Evolutionary conservation across 1,140 invertebrate species (phyloP).

Genomic region (Antheraea pernyi): DNA sequence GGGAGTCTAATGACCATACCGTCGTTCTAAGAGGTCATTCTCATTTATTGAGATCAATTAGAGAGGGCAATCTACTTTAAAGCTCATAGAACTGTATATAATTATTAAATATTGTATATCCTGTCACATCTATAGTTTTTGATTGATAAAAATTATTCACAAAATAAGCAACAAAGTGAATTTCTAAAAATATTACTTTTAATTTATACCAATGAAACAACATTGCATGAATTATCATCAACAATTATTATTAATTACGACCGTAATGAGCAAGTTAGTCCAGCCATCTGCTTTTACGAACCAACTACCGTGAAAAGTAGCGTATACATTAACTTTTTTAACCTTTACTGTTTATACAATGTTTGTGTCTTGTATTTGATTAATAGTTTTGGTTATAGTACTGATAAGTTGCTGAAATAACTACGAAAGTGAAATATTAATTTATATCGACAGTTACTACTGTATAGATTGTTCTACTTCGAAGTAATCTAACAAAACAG

Average conservation of each 20-base stretch:
- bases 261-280: conserved; percentile 27
- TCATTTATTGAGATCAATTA: conserved; percentile 63
- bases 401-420: no score
- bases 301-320: conserved; percentile 40
- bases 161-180: neutral
- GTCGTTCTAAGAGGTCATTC: conserved; percentile 43
- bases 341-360: neutral
- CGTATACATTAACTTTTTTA: neutral
- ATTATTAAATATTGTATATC: neutral
- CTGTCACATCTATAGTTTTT: neutral
- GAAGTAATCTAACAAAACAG: neutral
- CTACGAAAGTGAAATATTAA: no score
- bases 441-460: no score
- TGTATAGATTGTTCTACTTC: neutral
- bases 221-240: no score
- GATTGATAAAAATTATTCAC: neutral
- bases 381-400: no score
- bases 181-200: neutral
- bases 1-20: conserved; percentile 45
- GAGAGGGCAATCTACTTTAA: conserved; percentile 10
- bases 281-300: conserved; percentile 30
- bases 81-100: neutral
- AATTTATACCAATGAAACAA: neutral
- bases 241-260: conserved; percentile 6
- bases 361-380: neutral